Base-by-base conservation (phyloP, 2,888 invertebrate genomes). In the Gerris lacustris region DNA sequence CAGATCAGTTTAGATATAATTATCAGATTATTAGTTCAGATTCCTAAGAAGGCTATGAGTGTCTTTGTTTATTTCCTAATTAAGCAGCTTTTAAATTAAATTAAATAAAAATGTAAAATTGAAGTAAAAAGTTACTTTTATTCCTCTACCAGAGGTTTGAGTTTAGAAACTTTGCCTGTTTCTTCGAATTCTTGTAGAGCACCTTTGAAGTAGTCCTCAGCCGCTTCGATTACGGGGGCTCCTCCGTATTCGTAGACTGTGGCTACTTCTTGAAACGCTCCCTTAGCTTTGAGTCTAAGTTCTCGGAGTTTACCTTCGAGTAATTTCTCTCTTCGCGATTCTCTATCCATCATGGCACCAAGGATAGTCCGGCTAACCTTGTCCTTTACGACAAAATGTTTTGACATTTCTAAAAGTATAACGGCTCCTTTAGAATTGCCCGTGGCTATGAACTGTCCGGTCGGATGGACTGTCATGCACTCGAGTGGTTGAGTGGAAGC, bases 241-340 rank as follows among this genome's bases (percentile, higher is more conserved):
- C 17, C 18, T n/a, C 64, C 31, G 18, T 64, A 18, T 2, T 64
- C 18, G 17, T n/a, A 31, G 4, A 9, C 9, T n/a, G 9, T 31
- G 2, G 7, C 64, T n/a, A n/a, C 64, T 17, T 64, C 64, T 18
- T n/a, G 15, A n/a, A 18, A 9, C 9, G 15, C 18, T n/a, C 15
- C 64, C 63, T 45, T 66, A 17, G 68, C 68, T 45, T 66, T 66
- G 17, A 74, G 68, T 31, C 70, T 69, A n/a, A 74, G 64, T 69
- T 74, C 74, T 66, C 74, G 55, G 17, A 72, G 66, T 69, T 72
- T 74, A 6, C 71, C 73, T 69, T 74, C 74, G 15, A 74, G 70
- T 43, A 74, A 55, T 70, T 74, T 74, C 55, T 74, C 74, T 62
- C 74, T 45, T 47, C 71, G 72, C 4, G 72, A 63, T 71, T 74